Conservation (phyloP, 2,113 vertebrate genomes). For the Herpailurus yagouaroundi region DNA sequence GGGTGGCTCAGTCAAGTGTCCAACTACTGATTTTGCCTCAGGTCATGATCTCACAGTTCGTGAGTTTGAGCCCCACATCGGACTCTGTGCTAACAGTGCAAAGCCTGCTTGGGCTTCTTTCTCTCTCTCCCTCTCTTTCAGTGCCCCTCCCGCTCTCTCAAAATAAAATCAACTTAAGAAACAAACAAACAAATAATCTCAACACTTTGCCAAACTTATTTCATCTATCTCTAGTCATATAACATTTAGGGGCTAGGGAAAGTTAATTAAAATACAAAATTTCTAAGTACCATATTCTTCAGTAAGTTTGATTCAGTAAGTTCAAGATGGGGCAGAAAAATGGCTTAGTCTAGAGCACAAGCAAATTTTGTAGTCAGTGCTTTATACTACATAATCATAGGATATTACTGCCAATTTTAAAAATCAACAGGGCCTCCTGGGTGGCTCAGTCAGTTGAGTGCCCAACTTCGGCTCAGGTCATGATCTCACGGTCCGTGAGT, state of each 20-base stretch:
- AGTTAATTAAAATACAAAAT: conserved; percentile 27
- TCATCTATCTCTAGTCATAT: not conserved
- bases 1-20: too few species aligned
- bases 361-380: not conserved
- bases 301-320: conserved; percentile 19
- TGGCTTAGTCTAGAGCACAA: not conserved
- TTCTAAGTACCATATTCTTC: not conserved
- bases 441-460: too few species aligned
- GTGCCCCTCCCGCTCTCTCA: too few species aligned
- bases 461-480: too few species aligned
- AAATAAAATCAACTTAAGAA: too few species aligned
- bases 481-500: too few species aligned
- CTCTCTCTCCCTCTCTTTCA: too few species aligned
- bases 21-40: too few species aligned
- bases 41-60: too few species aligned
- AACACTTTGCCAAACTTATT: not conserved
- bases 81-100: too few species aligned
- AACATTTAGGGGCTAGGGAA: not conserved
- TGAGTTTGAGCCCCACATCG: too few species aligned
- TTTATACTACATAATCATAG: not conserved
- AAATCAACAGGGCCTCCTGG: not conserved
- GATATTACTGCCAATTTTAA: not conserved
- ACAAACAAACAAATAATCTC: not conserved
- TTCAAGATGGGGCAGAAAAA: conserved; percentile 34
- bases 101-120: too few species aligned